Evolutionary conservation across 2,113 vertebrate genomes (phyloP), one percentile per base, ranked within the genome.

Genomic region (Cervus canadensis): DNA sequence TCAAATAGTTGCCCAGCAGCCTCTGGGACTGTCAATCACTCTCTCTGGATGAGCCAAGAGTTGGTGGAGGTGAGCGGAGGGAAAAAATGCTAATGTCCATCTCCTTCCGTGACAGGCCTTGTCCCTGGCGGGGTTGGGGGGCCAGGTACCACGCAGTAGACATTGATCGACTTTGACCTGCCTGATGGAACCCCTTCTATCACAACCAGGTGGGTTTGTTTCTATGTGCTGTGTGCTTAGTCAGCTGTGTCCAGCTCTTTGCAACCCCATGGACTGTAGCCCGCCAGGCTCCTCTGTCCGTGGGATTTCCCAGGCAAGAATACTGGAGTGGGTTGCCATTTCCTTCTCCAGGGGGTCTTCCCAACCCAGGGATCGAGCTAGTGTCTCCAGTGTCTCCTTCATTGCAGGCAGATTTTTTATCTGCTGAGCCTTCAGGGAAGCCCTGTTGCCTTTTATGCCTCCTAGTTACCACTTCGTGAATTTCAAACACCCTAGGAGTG

Each of bases 21-120:
- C 95, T 97, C 78, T 96, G 97, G 92, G 83, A 56, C 54, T 97
- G 95, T 98, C 98, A 98, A 40, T 98, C 98, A 98, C 43, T 91
- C 50, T 62, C n/a, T 50, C 64, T 54, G 78, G n/a, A 95, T 95
- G 92, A 97, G 90, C 81, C 90, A 64, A 92, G 88, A 87, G 74
- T 93, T 62, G 87, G 28, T 48, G 60, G 60, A 94, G 59, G 84
- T 90, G 89, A 93, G 59, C 21, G 0, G 81, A 50, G 83, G 85
- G 60, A 7, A 84, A 81, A 43, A 82, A 93, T 54, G 89, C 21
- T 93, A n/a, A 87, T 50, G 71, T 76, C 36, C 28, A 7, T 67
- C 56, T 89, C 30, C 87, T 89, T 89, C 64, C 45, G 40, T 0
- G 1, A 30, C n/a, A 28, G 30, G 28, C 74, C 78, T 57, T 60